These are phyloP conservation scores for Urechis unicinctus DNA, from an alignment of 2,888 invertebrate species.

Conservation along the genomic window DNA sequence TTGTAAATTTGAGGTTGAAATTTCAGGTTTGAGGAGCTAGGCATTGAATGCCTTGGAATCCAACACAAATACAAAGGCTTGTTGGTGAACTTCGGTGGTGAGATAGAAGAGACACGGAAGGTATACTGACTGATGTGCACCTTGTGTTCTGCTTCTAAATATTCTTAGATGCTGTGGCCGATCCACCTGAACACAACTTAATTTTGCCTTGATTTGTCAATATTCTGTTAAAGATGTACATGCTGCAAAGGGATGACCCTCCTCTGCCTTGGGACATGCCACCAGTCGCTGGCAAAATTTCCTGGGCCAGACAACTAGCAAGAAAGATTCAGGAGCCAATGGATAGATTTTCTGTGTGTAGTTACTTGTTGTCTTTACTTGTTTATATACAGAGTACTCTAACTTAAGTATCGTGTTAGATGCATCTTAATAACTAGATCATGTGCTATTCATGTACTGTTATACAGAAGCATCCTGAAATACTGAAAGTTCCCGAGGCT, in stretches of 20 bases:
- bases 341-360: constrained; percentile 55
- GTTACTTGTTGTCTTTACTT: not conserved
- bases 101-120: constrained; percentile 38
- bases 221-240: constrained; percentile 63
- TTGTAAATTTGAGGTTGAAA: too few relatives aligned
- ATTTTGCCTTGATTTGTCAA: constrained; percentile 38
- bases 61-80: constrained; percentile 58
- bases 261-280: constrained; percentile 70
- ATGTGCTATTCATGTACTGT: not conserved
- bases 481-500: constrained; percentile 33
- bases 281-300: constrained; percentile 71
- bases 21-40: constrained; percentile 66
- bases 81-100: constrained; percentile 32
- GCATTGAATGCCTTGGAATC: constrained; percentile 66
- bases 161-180: too few relatives aligned
- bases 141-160: not conserved
- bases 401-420: too few relatives aligned
- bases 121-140: constrained; percentile 54
- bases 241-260: constrained; percentile 69
- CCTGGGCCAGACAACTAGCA: constrained; percentile 76
- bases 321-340: constrained; percentile 70
- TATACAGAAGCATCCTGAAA: constrained; percentile 27
- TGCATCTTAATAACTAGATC: not conserved
- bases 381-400: too few relatives aligned
- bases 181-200: too few relatives aligned